Evolutionary conservation across 2,888 invertebrate genomes (phyloP).

Genomic region (Elgonia sp.): DNA sequence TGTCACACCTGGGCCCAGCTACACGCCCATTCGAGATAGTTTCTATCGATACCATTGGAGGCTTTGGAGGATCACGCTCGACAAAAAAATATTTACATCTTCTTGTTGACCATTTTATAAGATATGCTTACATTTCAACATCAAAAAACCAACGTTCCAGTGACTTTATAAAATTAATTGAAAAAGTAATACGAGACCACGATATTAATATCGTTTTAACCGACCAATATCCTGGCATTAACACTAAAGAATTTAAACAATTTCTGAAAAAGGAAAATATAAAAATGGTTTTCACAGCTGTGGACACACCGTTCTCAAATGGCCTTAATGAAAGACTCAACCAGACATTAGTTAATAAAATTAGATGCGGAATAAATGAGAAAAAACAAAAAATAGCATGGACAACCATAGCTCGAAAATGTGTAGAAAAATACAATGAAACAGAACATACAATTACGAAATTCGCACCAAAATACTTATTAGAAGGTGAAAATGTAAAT

Average conservation of each 20-base stretch:
- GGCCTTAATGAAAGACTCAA: constrained; percentile 50
- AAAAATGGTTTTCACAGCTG: constrained; percentile 27
- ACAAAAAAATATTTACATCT: constrained; percentile 49
- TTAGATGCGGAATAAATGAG: constrained; percentile 37
- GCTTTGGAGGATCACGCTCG: constrained; percentile 23
- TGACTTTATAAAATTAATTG: constrained; percentile 34
- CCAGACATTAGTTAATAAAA: constrained; percentile 45
- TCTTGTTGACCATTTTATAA: constrained; percentile 18
- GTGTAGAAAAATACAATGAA: constrained; percentile 38
- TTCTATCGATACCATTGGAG: constrained; percentile 77
- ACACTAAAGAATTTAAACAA: constrained; percentile 46
- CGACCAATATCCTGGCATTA: constrained; percentile 48
- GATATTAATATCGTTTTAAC: constrained; percentile 20
- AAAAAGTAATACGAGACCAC: background rate
- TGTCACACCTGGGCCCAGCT: constrained; percentile 76
- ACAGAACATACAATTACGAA: constrained; percentile 26
- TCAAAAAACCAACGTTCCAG: constrained; percentile 27
- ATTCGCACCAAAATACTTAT: constrained; percentile 33
- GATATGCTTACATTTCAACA: constrained; percentile 22
- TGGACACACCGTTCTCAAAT: constrained; percentile 38
- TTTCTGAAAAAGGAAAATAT: constrained; percentile 28
- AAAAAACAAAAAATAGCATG: constrained; percentile 20
- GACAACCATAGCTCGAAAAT: constrained; percentile 39
- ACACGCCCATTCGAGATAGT: constrained; percentile 72
- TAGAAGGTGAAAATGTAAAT: constrained; percentile 10